phyloP scores from a whole-genome alignment of 2,113 vertebrate species.

The Cnemophilus loriae region DNA sequence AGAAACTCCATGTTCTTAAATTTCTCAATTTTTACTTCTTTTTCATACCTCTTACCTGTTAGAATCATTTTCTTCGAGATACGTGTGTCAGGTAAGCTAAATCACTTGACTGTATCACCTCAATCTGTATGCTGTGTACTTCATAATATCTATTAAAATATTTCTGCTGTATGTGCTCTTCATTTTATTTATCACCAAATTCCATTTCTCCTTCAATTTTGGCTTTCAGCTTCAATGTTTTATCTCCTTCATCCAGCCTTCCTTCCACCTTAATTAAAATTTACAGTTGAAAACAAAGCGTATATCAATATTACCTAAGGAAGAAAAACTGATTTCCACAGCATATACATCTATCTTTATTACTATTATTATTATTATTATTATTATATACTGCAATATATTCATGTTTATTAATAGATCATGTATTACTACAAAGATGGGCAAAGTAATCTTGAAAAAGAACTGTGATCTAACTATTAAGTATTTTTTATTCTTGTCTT shows the following conservation, averaged over 20 bases:
- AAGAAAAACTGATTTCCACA: background rate
- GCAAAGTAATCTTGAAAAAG: background rate
- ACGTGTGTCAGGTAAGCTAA: background rate
- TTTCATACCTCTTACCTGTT: background rate
- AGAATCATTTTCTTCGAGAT: background rate
- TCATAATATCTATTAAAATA: background rate
- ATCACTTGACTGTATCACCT: background rate
- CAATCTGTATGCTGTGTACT: background rate
- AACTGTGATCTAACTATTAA: background rate
- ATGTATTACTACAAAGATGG: background rate
- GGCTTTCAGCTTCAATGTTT: background rate
- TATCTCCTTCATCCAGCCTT: background rate
- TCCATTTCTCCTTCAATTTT: background rate
- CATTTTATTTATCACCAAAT: background rate
- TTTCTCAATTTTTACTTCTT: background rate
- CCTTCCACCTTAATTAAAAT: background rate
- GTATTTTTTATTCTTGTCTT: background rate
- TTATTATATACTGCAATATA: too few relatives aligned
- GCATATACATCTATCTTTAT: background rate
- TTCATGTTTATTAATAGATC: background rate
- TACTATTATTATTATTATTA: background rate
- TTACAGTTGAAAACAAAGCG: background rate
- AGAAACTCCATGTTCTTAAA: background rate
- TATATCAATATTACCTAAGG: background rate
- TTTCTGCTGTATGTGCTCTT: background rate